Evolutionary conservation across 2,797 vertebrate genomes (phyloP).

Genomic region (Gymnoscopelus microlampas): DNA sequence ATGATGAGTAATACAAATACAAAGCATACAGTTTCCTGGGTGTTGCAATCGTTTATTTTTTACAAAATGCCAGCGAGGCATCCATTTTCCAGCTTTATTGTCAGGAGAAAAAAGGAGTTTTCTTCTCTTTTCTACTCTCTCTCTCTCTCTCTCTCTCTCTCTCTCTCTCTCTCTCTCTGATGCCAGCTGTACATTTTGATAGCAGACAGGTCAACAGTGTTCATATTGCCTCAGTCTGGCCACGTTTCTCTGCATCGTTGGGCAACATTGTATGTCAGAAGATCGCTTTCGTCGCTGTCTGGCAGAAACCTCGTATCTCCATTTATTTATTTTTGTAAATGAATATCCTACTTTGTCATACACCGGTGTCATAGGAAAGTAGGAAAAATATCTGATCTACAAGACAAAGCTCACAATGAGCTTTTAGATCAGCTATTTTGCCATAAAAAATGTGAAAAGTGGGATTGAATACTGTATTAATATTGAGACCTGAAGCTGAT

Average conservation of each 20-base stretch:
- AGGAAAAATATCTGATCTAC: too few relatives aligned
- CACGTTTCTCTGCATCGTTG: conserved; percentile 51
- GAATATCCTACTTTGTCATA: too few relatives aligned
- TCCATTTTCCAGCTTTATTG: conserved; percentile 47
- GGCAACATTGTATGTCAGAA: conserved; percentile 68
- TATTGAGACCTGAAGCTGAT: too few relatives aligned
- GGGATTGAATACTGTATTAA: too few relatives aligned
- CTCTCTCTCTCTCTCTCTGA: conserved; percentile 6
- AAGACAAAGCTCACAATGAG: too few relatives aligned
- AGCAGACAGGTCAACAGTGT: conserved; percentile 49
- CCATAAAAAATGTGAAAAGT: too few relatives aligned
- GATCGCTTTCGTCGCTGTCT: conserved; percentile 47
- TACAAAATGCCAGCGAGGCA: conserved; percentile 43
- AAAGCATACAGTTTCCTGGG: conserved; percentile 22
- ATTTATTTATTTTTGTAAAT: too few relatives aligned
- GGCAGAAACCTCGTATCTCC: too few relatives aligned
- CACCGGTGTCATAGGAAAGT: too few relatives aligned
- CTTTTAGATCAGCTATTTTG: too few relatives aligned
- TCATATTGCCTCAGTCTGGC: conserved; percentile 46
- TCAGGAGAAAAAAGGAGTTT: conserved; percentile 47
- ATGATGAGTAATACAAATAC: conserved; percentile 19
- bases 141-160: too few relatives aligned
- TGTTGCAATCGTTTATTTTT: conserved; percentile 38
- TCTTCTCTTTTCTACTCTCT: conserved; percentile 20
- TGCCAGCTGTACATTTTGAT: conserved; percentile 70